phyloP scores from a whole-genome alignment of 2,888 invertebrate genomes.

The Protonemura montana region DNA sequence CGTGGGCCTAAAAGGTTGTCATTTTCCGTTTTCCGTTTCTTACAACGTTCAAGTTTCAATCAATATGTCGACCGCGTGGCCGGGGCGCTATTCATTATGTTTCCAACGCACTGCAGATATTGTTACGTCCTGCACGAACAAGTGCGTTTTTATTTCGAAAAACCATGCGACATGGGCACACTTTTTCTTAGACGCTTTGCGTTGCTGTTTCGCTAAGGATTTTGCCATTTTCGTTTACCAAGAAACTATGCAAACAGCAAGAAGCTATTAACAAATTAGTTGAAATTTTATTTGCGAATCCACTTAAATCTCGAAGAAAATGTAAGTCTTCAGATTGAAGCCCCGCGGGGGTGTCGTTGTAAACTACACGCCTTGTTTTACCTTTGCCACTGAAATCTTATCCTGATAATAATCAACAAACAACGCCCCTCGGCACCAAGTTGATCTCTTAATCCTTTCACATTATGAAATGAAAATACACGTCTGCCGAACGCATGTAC shows the following conservation, averaged over 20 bases:
- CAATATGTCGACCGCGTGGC: neutral
- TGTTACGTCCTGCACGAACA: neutral
- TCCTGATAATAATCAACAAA: neutral
- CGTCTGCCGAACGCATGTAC: neutral
- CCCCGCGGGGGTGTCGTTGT: neutral
- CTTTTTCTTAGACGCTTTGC: neutral
- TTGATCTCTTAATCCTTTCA: neutral
- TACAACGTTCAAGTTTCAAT: neutral
- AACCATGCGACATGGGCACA: neutral
- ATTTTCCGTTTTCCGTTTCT: neutral
- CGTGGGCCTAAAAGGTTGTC: neutral
- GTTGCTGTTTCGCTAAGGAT: neutral
- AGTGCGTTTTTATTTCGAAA: conserved; percentile 7
- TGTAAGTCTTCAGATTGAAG: neutral
- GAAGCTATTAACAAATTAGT: neutral
- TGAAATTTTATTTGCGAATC: neutral
- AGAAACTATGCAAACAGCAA: neutral
- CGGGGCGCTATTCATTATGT: neutral
- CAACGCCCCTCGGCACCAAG: neutral
- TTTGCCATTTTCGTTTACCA: neutral
- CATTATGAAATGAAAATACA: neutral
- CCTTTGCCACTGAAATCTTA: neutral
- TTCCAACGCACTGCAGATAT: conserved; percentile 7
- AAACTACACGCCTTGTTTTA: neutral
- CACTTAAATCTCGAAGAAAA: neutral